These are phyloP conservation scores for Pseudonaja textilis DNA, from an alignment of 2,113 vertebrate species.

Conservation along the genomic window DNA sequence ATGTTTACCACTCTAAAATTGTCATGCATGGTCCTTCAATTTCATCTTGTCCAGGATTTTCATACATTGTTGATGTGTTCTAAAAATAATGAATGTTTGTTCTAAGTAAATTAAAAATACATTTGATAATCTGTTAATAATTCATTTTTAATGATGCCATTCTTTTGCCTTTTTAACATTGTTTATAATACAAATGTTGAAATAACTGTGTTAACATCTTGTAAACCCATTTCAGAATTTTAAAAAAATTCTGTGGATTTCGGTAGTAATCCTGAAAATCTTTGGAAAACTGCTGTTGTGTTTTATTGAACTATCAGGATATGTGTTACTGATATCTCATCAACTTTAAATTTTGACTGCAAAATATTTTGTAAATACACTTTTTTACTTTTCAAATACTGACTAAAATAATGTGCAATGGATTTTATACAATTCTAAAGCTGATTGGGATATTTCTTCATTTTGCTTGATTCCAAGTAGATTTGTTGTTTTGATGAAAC, in stretches of 20 bases:
- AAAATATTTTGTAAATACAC: slow-evolving; percentile 85
- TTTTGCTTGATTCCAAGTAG: slow-evolving; percentile 79
- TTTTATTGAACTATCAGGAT: slow-evolving; percentile 73
- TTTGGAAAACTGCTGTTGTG: slow-evolving; percentile 67
- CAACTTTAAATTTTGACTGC: slow-evolving; percentile 81
- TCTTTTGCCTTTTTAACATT: slow-evolving; percentile 72
- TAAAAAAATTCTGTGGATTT: slow-evolving; percentile 60
- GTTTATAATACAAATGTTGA: slow-evolving; percentile 76
- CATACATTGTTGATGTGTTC: slow-evolving; percentile 62
- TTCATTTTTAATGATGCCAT: slow-evolving; percentile 74
- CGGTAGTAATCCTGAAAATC: slow-evolving; percentile 72
- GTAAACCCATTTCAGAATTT: slow-evolving; percentile 75
- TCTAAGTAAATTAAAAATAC: slow-evolving; percentile 56
- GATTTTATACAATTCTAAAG: slow-evolving; percentile 82
- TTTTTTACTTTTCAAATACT: slow-evolving; percentile 88
- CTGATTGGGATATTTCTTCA: slow-evolving; percentile 77
- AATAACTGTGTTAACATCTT: slow-evolving; percentile 74
- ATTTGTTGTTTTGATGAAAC: slow-evolving; percentile 78
- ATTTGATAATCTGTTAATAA: slow-evolving; percentile 65
- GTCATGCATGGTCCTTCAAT: slow-evolving; percentile 80
- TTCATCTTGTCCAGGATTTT: slow-evolving; percentile 71
- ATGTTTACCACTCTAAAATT: slow-evolving; percentile 76
- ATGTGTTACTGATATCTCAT: slow-evolving; percentile 71
- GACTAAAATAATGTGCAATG: slow-evolving; percentile 86
- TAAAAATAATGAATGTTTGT: slow-evolving; percentile 60